These are phyloP conservation scores for Hypolimnas misippus DNA, from an alignment of 2,888 invertebrate species.

Conservation along the genomic window DNA sequence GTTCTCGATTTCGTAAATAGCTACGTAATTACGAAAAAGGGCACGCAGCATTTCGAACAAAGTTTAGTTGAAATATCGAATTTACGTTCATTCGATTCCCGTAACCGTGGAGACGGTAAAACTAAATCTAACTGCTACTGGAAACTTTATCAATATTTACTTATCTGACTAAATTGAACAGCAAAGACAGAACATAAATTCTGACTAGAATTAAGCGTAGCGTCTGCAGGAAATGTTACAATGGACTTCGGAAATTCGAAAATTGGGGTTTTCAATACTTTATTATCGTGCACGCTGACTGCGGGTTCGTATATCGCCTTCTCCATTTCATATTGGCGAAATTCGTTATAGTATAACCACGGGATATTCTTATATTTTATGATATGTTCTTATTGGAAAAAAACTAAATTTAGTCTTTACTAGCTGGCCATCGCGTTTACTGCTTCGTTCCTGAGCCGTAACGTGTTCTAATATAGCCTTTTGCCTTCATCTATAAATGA, in stretches of 20 bases:
- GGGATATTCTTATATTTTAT: neutral
- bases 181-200: constrained; percentile 42
- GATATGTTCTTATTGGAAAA: neutral
- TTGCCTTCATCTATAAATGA: no score
- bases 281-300: constrained; percentile 18
- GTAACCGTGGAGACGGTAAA: constrained; percentile 11
- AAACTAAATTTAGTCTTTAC: neutral
- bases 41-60: neutral
- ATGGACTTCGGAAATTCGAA: constrained; percentile 25
- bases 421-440: no score
- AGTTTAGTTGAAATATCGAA: constrained; percentile 5
- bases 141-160: constrained; percentile 48
- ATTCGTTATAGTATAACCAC: constrained; percentile 4
- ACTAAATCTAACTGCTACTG: constrained; percentile 38
- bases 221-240: constrained; percentile 27
- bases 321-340: constrained; percentile 11
- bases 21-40: neutral
- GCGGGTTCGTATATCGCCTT: constrained; percentile 16
- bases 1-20: neutral
- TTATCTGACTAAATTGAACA: constrained; percentile 44
- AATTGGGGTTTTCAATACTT: constrained; percentile 29
- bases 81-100: constrained; percentile 2
- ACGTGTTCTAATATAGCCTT: no score
- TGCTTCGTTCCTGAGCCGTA: no score
- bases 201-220: constrained; percentile 32